These are phyloP conservation scores for Netelia virgata DNA, from an alignment of 2,888 invertebrate genomes.

Conservation along the genomic window DNA sequence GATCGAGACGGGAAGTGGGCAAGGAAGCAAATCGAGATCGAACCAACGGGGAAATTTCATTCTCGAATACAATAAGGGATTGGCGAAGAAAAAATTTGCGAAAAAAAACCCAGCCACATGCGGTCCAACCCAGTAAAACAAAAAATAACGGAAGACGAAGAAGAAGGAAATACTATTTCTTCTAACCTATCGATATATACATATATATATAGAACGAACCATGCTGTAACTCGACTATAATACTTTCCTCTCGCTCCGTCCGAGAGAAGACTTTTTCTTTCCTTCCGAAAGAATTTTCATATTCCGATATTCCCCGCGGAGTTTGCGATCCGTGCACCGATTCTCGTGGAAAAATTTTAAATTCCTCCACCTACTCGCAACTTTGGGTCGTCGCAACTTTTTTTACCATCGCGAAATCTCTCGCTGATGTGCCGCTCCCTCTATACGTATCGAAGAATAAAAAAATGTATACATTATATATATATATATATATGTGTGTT, in stretches of 20 bases:
- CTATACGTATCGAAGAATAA: neutral
- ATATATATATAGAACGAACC: slow-evolving; percentile 13
- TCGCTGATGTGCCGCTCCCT: slow-evolving; percentile 1
- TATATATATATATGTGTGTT: neutral
- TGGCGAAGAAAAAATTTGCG: slow-evolving; percentile 23
- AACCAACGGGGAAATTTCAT: slow-evolving; percentile 5
- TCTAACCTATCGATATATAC: neutral
- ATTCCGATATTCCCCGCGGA: slow-evolving; percentile 57
- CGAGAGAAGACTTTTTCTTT: slow-evolving; percentile 21
- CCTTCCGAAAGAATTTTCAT: slow-evolving; percentile 67
- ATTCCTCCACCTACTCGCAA: slow-evolving; percentile 43
- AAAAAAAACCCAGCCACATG: neutral
- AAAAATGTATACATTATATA: neutral
- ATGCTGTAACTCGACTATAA: slow-evolving; percentile 61
- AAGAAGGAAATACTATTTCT: neutral
- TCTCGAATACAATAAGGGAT: slow-evolving; percentile 24
- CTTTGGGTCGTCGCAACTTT: slow-evolving; percentile 46
- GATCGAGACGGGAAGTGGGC: neutral
- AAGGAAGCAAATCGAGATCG: slow-evolving; percentile 7
- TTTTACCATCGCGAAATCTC: slow-evolving; percentile 43
- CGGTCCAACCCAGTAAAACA: no score
- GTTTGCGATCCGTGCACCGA: slow-evolving; percentile 25
- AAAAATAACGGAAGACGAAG: slow-evolving; percentile 19
- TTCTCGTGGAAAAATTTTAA: slow-evolving; percentile 58
- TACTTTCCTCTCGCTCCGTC: slow-evolving; percentile 51